A percentile compares a stretch with the other conserved stretches of the same genome.
Evolutionary conservation across 2,113 vertebrate species (phyloP).

Genomic region (Bujurquina vittata): DNA sequence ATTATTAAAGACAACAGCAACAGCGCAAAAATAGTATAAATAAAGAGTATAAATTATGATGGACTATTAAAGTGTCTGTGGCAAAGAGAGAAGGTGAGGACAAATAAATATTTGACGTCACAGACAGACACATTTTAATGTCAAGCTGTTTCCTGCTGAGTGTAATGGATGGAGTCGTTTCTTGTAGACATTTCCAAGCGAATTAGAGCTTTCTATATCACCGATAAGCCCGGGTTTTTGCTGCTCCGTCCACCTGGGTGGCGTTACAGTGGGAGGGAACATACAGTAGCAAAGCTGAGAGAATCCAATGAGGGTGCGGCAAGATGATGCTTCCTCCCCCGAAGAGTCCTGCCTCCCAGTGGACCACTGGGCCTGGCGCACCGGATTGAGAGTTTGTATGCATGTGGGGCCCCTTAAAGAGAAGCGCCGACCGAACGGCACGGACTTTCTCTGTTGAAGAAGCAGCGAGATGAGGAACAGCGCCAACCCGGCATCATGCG

Average conservation of each 20-base stretch:
- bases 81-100: too few relatives aligned
- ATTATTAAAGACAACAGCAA: too few relatives aligned
- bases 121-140: background rate
- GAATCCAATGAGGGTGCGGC: conserved; percentile 65
- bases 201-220: background rate
- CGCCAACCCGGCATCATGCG: conserved; percentile 87
- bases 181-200: background rate
- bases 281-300: conserved; percentile 34
- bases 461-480: conserved; percentile 87
- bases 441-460: conserved; percentile 80
- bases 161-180: background rate
- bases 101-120: background rate
- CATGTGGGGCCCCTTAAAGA: conserved; percentile 74
- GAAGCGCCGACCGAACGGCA: conserved; percentile 69
- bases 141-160: background rate
- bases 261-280: conserved; percentile 60
- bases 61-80: too few relatives aligned
- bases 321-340: conserved; percentile 31
- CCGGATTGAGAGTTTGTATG: conserved; percentile 52
- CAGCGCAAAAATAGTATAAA: too few relatives aligned
- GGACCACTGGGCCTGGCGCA: conserved; percentile 58
- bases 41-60: too few relatives aligned
- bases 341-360: conserved; percentile 63
- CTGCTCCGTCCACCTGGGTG: conserved; percentile 59
- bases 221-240: conserved; percentile 21